A percentile compares a stretch with the other conserved stretches of the same genome.
phyloP scores from a whole-genome alignment of 2,888 invertebrate species.

The Metalampra italica region DNA sequence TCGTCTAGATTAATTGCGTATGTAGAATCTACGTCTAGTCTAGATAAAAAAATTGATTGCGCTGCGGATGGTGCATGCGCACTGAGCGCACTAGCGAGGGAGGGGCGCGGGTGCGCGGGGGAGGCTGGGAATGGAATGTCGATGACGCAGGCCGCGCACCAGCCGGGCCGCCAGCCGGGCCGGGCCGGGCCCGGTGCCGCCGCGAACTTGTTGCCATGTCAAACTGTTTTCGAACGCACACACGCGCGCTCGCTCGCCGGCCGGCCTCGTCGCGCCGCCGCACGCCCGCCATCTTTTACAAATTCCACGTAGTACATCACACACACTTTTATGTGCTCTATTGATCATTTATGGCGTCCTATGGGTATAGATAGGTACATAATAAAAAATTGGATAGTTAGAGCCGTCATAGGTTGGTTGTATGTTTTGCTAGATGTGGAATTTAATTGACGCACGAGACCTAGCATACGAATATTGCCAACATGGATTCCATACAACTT shows the following conservation, averaged over 20 bases:
- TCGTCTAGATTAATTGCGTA: too few species aligned
- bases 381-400: too few species aligned
- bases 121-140: constrained; percentile 66
- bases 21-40: too few species aligned
- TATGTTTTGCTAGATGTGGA: too few species aligned
- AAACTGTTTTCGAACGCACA: constrained; percentile 59
- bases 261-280: constrained; percentile 18
- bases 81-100: constrained; percentile 43
- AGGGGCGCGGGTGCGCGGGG: constrained; percentile 35
- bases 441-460: too few species aligned
- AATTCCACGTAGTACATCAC: not conserved
- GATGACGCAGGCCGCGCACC: constrained; percentile 51
- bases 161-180: constrained; percentile 24
- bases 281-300: not conserved
- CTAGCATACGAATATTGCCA: too few species aligned
- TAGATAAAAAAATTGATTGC: constrained; percentile 45
- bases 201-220: constrained; percentile 71
- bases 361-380: too few species aligned
- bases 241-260: constrained; percentile 16
- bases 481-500: too few species aligned
- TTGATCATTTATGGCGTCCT: too few species aligned
- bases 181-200: constrained; percentile 50
- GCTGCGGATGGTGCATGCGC: constrained; percentile 62
- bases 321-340: too few species aligned
- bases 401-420: too few species aligned